A percentile compares a stretch with the other conserved stretches of the same genome.
Conservation (phyloP, 2,113 vertebrate genomes). For the Emydocephalus ijimae region DNA sequence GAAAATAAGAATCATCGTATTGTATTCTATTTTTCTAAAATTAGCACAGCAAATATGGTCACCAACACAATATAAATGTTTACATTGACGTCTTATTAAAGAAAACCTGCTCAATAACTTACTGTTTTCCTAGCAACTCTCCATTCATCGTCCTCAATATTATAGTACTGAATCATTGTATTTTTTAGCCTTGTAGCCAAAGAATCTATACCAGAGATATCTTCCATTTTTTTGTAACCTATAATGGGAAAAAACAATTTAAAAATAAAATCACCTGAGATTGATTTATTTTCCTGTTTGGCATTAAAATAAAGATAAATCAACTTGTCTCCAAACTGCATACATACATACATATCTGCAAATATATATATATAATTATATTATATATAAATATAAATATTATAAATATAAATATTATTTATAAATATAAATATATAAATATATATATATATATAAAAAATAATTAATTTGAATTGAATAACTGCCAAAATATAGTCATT, state of each 20-base stretch:
- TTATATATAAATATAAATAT: too few species aligned
- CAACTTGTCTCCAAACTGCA: background rate
- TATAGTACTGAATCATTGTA: slow-evolving; percentile 70
- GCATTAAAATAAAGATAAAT: background rate
- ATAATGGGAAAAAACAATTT: background rate
- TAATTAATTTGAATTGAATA: background rate
- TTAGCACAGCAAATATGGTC: background rate
- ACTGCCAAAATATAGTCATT: too few species aligned
- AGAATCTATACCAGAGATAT: slow-evolving; percentile 32
- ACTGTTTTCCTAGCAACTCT: slow-evolving; percentile 67
- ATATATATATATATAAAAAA: too few species aligned
- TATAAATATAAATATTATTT: too few species aligned
- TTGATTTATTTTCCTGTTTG: background rate
- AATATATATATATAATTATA: too few species aligned
- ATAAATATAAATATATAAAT: too few species aligned
- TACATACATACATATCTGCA: too few species aligned
- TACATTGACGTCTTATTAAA: background rate
- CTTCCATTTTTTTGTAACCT: slow-evolving; percentile 60
- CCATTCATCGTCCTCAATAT: slow-evolving; percentile 66
- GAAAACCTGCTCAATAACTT: slow-evolving; percentile 25
- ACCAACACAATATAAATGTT: background rate
- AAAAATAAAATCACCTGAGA: background rate
- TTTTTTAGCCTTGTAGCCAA: slow-evolving; percentile 66
- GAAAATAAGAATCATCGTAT: background rate
- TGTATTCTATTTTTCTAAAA: background rate